Evolutionary conservation across 2,797 vertebrate species (phyloP).

Genomic region (Tragelaphus oryx): DNA sequence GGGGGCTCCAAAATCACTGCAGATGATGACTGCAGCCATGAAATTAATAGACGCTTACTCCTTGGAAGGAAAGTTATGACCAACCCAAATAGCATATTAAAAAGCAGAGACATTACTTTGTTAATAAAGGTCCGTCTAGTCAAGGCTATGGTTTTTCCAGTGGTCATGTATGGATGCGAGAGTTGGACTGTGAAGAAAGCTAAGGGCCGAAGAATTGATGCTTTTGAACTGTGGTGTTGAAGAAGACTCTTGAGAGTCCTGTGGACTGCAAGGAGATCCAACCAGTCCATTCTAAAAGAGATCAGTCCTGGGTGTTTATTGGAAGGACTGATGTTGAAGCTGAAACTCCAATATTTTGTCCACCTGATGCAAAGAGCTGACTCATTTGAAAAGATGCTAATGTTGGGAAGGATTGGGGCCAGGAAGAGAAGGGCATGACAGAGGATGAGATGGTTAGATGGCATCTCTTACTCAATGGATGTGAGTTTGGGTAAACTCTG

Average conservation of each 20-base stretch:
- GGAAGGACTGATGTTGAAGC: neutral
- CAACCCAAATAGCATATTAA: neutral
- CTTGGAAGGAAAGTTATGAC: neutral
- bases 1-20: neutral
- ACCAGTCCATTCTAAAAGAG: neutral
- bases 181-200: neutral
- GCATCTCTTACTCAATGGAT: neutral
- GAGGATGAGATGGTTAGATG: neutral
- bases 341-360: neutral
- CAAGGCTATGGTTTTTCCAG: neutral
- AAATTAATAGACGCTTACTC: neutral
- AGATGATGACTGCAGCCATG: neutral
- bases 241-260: neutral
- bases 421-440: neutral
- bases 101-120: neutral
- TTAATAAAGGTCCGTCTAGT: neutral
- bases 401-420: neutral
- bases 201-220: accelerated
- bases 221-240: neutral
- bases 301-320: neutral
- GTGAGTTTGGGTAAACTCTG: neutral
- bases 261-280: neutral
- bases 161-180: neutral
- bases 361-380: neutral
- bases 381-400: neutral